Percentiles rank a stretch among this genome's conserved stretches.
phyloP scores from a whole-genome alignment of 2,888 invertebrate genomes.

The Lingula anatina region DNA sequence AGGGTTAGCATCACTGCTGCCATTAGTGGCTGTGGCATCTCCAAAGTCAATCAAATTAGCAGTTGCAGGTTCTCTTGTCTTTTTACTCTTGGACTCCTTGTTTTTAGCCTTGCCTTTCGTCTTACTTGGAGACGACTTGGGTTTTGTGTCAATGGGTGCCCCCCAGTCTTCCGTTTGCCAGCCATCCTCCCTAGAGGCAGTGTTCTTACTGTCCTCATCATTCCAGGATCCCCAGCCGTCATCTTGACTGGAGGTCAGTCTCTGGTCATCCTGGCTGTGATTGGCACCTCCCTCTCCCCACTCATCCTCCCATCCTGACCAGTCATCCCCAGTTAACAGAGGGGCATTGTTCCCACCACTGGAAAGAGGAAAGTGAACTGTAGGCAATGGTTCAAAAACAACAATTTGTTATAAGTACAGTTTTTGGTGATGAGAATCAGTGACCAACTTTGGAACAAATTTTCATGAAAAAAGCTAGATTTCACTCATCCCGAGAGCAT shows the following conservation, averaged over 20 bases:
- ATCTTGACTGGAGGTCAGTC: slow-evolving; percentile 1
- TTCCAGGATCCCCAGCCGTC: slow-evolving; percentile 4
- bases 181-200: background rate
- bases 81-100: slow-evolving; percentile 15
- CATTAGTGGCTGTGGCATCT: slow-evolving; percentile 18
- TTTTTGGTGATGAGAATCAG: too few relatives aligned
- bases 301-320: slow-evolving; percentile 30
- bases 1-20: slow-evolving; percentile 12
- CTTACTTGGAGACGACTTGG: background rate
- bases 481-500: too few relatives aligned
- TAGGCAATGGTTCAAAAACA: too few relatives aligned
- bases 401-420: too few relatives aligned
- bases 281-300: slow-evolving; percentile 13
- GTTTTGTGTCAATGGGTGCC: background rate
- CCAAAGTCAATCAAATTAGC: slow-evolving; percentile 40
- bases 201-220: too few relatives aligned
- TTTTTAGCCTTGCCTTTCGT: background rate
- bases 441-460: too few relatives aligned
- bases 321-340: too few relatives aligned
- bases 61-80: slow-evolving; percentile 33
- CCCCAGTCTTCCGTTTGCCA: background rate
- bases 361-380: too few relatives aligned
- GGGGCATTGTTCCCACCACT: too few relatives aligned
- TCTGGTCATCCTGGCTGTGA: background rate
- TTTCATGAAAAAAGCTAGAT: too few relatives aligned